Evolutionary conservation across 2,113 vertebrate genomes (phyloP), one percentile per base, ranked within the genome.

Genomic region (Lepisosteus oculatus): DNA sequence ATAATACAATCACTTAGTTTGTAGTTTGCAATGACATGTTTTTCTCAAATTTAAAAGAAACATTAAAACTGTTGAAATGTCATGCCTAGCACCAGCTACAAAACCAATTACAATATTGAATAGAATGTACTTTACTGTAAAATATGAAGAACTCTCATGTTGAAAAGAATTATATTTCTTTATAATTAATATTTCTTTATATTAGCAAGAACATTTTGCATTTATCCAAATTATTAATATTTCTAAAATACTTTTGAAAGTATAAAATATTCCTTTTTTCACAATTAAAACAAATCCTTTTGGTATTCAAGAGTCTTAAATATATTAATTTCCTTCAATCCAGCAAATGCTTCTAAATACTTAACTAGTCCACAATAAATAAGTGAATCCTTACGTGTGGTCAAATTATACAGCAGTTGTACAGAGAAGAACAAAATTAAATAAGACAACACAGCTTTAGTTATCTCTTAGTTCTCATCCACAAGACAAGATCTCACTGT

Each of bases 281-380:
- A 67, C 74, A 76, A 75, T 72, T 73, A 67, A 75, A 66, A 78
- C 67, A 77, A 78, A 79, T 56, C 66, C 70, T 75, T 84, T 84
- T 80, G 75, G 80, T 76, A 80, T 84, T 77, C 56, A 64, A 71
- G 76, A 76, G 61, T 69, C 11, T 68, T 76, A 56, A 41, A 54
- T 72, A 81, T 81, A 84, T 83, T 83, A 83, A 61, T 70, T 75
- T 79, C 72, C 77, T 76, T 82, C 75, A 72, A 76, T 76, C 76
- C 69, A 77, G 72, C 72, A 78, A 75, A 77, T 59, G 47, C 43
- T 51, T 63, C 56, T 43, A 61, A 45, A 45, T 43, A 42, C 44
- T 42, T 55, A 44, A 68, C 64, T 61, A 64, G 72, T 72, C 73
- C 74, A 81, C 76, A 78, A 84, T 84, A 84, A 82, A 84, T 84